Evolutionary conservation across 2,113 vertebrate species (phyloP), one percentile per base, ranked within the genome.

Genomic region (Aptenodytes forsteri): DNA sequence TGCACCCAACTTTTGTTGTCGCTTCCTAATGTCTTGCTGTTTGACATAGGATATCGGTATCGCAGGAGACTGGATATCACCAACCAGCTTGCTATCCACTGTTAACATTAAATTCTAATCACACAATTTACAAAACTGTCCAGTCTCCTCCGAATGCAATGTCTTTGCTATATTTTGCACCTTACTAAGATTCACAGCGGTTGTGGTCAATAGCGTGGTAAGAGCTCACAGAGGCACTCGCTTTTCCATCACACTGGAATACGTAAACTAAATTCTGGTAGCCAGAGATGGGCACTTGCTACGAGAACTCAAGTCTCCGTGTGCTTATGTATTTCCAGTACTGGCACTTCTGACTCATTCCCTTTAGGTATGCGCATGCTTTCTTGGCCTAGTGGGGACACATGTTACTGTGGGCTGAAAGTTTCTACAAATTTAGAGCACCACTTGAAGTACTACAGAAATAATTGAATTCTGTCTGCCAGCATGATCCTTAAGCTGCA

Each of bases 21-120:
- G 98, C 98, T 98, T 98, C 98, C 98, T 98, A 96, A 98, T 97
- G 98, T 99, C 98, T 98, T 98, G 99, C 98, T 98, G 98, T 98
- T 98, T 97, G 95, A 95, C 91, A 34, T 83, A 95, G 94, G 93
- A 82, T 69, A 90, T 87, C 80, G 62, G 89, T 97, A 47, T 96
- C 81, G 91, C 87, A 98, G 98, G 98, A 99, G 98, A 98, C 95
- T 98, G 98, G 98, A 98, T 96, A 75, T 89, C 93, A 50, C 92
- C n/a, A 6, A 42, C 79, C 94, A 65, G 72, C 93, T 93, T 83
- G 89, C 96, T 95, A 54, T 88, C 90, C 90, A 62, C 96, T 71
- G 42, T 86, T 97, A 67, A 87, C 89, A 46, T 61, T 36, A 50
- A 90, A 75, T 88, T 97, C 87, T 83, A 79, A 75, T 71, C 82